phyloP scores from a whole-genome alignment of 2,888 invertebrate species.

The Cheilosia urbana region DNA sequence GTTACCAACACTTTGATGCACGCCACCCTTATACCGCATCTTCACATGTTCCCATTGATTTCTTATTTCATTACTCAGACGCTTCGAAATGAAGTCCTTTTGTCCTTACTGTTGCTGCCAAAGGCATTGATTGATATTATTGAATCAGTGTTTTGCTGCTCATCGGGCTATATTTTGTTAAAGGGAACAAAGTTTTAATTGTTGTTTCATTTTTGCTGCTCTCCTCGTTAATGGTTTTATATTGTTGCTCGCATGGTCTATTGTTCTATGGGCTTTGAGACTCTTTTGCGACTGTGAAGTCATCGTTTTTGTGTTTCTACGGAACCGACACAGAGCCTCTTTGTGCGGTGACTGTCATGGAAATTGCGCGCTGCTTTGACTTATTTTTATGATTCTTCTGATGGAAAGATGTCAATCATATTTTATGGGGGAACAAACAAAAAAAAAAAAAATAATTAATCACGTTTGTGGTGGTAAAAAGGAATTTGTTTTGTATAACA shows the following conservation, averaged over 20 bases:
- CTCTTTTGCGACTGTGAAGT: constrained; percentile 18
- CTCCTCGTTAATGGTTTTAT: constrained; percentile 72
- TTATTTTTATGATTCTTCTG: constrained; percentile 23
- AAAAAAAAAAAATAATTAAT: constrained; percentile 61
- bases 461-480: constrained; percentile 14
- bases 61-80: constrained; percentile 54
- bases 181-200: constrained; percentile 69
- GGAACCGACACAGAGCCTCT: constrained; percentile 9
- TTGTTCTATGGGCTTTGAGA: constrained; percentile 51
- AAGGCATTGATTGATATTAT: constrained; percentile 70
- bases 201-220: constrained; percentile 65
- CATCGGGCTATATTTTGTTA: constrained; percentile 2
- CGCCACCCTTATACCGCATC: not conserved
- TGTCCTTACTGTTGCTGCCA: constrained; percentile 42
- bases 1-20: constrained; percentile 37
- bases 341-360: constrained; percentile 16
- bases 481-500: not conserved
- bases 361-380: not conserved
- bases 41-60: constrained; percentile 42
- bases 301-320: constrained; percentile 11
- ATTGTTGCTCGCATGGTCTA: constrained; percentile 67
- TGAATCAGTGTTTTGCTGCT: constrained; percentile 53
- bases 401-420: constrained; percentile 70
- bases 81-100: constrained; percentile 72
- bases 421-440: no score